Evolutionary conservation across 1,140 invertebrate genomes (phyloP), one percentile per base, ranked within the genome.

Genomic region (Eciton burchellii): DNA sequence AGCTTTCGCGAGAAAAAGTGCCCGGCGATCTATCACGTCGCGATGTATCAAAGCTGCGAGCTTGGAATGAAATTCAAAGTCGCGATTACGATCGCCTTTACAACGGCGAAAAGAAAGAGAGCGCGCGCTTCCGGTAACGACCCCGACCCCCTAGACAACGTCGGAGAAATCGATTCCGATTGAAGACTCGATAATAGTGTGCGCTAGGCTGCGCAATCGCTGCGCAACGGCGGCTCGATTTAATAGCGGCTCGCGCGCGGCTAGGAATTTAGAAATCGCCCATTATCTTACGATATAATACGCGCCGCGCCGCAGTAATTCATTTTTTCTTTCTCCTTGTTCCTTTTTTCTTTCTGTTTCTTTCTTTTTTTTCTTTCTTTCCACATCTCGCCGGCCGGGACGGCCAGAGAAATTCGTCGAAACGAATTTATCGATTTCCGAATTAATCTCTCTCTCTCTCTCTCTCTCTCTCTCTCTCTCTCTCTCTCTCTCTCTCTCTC

Each of bases 341-440:
- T n/a, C n/a, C n/a, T n/a, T n/a, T n/a, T n/a, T n/a, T n/a, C n/a
- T n/a, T n/a, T n/a, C n/a, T n/a, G n/a, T n/a, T n/a, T n/a, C n/a
- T n/a, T n/a, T n/a, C n/a, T n/a, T n/a, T n/a, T n/a, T n/a, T n/a
- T n/a, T n/a, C n/a, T n/a, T n/a, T n/a, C n/a, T n/a, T 77, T 77
- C 84, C 87, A 89, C 6, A 35, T 35, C 35, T 88, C 83, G 81
- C 62, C 63, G 52, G 56, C 49, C n/a, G n/a, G 63, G 29, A 79
- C 74, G 87, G 72, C n/a, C n/a, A 81, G 81, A 85, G 86, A 81
- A 88, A 88, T 87, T 87, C 83, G 77, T 82, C 72, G 82, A 88
- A 89, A 91, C 79, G 88, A 89, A 89, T 71, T 85, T 91, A 91
- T 92, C 89, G 91, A 92, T 92, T 91, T 86, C 77, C 82, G 77